phyloP scores from a whole-genome alignment of 2,888 invertebrate genomes.

The Apodemia mormo region DNA sequence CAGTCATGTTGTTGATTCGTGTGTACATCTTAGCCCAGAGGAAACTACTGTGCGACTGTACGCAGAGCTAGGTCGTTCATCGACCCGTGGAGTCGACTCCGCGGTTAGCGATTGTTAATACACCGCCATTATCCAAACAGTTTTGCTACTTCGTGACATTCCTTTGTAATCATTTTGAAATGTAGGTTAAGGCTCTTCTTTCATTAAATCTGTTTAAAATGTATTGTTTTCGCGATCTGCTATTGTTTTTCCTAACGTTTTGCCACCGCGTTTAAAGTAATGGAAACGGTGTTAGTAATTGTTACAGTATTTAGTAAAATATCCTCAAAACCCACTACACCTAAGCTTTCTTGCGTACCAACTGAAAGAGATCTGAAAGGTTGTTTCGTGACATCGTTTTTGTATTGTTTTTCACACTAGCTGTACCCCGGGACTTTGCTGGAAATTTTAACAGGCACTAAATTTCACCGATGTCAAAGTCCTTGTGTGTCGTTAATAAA shows the following conservation, averaged over 20 bases:
- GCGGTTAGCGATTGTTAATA: constrained; percentile 65
- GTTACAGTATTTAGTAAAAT: neutral
- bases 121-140: constrained; percentile 72
- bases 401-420: too few species aligned
- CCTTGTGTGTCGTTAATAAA: too few species aligned
- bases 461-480: too few species aligned
- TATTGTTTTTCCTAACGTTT: constrained; percentile 18
- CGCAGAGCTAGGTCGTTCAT: constrained; percentile 73
- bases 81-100: constrained; percentile 57
- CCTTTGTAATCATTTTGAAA: constrained; percentile 72
- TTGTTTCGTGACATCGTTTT: too few species aligned
- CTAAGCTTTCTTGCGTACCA: too few species aligned
- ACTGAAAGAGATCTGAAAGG: too few species aligned
- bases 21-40: constrained; percentile 21
- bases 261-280: neutral
- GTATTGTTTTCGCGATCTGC: constrained; percentile 41
- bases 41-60: constrained; percentile 48
- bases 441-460: too few species aligned
- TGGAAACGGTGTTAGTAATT: constrained; percentile 2
- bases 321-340: too few species aligned
- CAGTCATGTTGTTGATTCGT: constrained; percentile 19
- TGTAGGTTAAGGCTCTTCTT: constrained; percentile 74
- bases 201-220: constrained; percentile 48
- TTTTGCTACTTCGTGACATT: constrained; percentile 76
- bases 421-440: too few species aligned